Percentiles rank a stretch among this genome's conserved stretches.
These are phyloP conservation scores for Setophaga petechia DNA, from an alignment of 2,113 vertebrate genomes.

Conservation along the genomic window DNA sequence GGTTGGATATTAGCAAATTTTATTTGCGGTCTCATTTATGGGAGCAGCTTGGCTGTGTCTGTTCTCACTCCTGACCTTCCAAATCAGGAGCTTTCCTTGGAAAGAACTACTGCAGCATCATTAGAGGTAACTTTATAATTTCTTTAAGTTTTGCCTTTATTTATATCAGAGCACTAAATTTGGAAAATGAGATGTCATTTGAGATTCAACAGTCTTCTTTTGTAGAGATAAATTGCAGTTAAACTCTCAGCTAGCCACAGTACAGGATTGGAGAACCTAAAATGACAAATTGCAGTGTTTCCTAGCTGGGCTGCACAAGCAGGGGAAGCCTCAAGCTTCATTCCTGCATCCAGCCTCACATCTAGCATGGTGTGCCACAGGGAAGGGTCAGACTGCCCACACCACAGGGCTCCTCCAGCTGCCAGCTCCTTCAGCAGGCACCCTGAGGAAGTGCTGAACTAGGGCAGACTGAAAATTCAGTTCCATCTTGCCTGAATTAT, in stretches of 20 bases:
- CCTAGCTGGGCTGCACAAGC: not conserved
- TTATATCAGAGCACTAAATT: not conserved
- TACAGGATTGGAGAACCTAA: not conserved
- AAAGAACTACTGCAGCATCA: not conserved
- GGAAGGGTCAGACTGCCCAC: not conserved
- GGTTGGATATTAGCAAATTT: not conserved
- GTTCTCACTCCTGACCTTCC: not conserved
- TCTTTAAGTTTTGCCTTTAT: not conserved
- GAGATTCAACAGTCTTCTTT: not conserved
- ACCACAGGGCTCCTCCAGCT: not conserved
- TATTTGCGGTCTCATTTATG: not conserved
- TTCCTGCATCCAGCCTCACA: not conserved
- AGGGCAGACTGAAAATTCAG: not conserved
- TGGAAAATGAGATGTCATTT: not conserved
- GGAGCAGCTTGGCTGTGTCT: not conserved
- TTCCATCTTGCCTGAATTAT: not conserved
- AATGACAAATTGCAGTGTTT: not conserved
- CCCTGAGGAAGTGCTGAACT: not conserved
- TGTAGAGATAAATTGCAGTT: not conserved
- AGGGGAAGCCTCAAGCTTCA: not conserved
- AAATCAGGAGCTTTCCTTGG: not conserved
- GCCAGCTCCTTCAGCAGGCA: not conserved
- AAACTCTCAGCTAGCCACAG: not conserved
- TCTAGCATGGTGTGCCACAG: not conserved
- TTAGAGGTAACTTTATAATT: not conserved